Conservation (phyloP, 2,113 vertebrate species). For the Bos javanicus region DNA sequence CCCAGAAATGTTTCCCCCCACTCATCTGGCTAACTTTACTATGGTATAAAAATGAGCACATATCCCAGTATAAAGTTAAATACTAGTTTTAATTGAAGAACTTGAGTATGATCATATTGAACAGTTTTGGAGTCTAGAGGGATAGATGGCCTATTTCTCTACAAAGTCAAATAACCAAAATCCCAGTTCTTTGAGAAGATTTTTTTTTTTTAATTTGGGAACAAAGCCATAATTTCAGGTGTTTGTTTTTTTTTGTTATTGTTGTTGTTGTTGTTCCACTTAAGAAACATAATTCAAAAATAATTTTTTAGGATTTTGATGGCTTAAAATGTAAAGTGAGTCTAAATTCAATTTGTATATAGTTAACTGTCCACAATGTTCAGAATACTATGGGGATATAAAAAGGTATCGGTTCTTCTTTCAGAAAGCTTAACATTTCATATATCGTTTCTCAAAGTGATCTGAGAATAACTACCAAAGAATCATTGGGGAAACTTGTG, state of each 20-base stretch:
- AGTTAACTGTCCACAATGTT: background rate
- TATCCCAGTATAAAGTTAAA: background rate
- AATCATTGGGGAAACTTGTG: background rate
- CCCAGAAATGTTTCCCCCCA: background rate
- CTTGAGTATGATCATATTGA: background rate
- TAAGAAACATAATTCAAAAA: conserved; percentile 27
- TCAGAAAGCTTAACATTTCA: background rate
- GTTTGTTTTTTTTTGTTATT: background rate
- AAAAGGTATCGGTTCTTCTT: background rate
- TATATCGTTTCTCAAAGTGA: background rate
- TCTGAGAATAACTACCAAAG: background rate
- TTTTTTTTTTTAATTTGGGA: background rate
- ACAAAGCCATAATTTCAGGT: background rate
- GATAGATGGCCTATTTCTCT: background rate
- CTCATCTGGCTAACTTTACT: background rate
- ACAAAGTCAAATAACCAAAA: background rate
- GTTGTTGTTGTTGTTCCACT: background rate
- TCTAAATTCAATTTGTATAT: background rate
- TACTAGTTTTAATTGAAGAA: background rate
- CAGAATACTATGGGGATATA: background rate
- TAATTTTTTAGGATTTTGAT: background rate
- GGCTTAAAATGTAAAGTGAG: background rate
- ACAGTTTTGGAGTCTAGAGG: background rate
- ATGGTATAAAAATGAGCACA: background rate
- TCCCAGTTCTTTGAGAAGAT: background rate